Base-by-base conservation (phyloP, 2,113 vertebrate genomes). In the Festucalex cinctus region DNA sequence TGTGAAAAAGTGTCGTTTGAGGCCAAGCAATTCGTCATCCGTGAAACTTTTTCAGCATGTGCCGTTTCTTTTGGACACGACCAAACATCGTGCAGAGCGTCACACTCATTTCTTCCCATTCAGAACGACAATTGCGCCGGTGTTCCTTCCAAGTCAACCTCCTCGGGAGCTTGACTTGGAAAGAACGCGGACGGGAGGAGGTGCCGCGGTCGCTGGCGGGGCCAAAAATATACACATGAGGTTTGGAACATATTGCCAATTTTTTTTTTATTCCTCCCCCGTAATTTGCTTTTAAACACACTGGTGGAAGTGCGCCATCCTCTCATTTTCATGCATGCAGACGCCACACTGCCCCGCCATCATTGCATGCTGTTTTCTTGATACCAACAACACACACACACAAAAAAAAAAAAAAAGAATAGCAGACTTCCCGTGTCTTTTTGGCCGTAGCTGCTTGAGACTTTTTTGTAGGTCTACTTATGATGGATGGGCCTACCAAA, bases 101-200 rank as follows among this genome's bases (percentile, higher is more conserved):
- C 24, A 7, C 26, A 69, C 65, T 39, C 24, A 54, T 69, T 76
- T 57, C 43, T 76, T 73, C 65, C 46, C 70, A 13, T 54, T 36
- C 48, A 65, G 22, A 7, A 19, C 70, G 60, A 84, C 85, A 83
- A 85, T 72, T 56, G 79, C 7, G 46, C 36, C 67, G 73, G 57
- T 81, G 83, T 83, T 79, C 65, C 35, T 70, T 62, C 51, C 35
- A 28, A 17, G 60, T 53, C 53, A 60, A 26, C 8, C n/a, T 24
- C 22, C 51, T 24, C 22, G 10, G 4, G 22, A 16, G 53, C 24
- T 59, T 8, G 56, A 70, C 8, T 28, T 12, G 56, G 74, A 75
- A 74, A 78, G 54, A 65, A 9, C 6, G 26, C 44, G 63, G 62
- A 49, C 62, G 61, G 68, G 61, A 65, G 43, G 60, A 41, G 58